Conservation (phyloP, 2,113 vertebrate genomes). For the Grammomys surdaster region DNA sequence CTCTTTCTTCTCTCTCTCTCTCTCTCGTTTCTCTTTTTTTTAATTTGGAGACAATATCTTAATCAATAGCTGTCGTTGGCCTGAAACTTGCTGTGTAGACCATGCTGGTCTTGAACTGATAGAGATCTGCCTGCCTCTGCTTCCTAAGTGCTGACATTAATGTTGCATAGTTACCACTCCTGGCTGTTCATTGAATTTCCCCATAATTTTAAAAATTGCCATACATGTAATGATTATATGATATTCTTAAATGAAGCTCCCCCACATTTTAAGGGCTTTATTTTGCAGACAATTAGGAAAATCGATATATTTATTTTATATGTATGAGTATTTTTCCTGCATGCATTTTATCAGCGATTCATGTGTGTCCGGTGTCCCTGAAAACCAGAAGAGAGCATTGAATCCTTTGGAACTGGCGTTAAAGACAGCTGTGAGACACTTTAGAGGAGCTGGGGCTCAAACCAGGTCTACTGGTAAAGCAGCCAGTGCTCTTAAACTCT, state of each 20-base stretch:
- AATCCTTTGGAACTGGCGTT: neutral
- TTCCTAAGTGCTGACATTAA: neutral
- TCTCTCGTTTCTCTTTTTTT: too few relatives aligned
- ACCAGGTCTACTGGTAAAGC: neutral
- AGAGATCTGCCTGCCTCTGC: neutral
- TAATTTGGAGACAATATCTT: neutral
- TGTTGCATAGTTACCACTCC: neutral
- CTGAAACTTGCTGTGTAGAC: neutral
- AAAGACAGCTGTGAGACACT: neutral
- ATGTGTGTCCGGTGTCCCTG: neutral
- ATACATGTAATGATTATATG: neutral
- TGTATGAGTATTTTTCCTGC: neutral
- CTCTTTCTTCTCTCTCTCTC: too few relatives aligned
- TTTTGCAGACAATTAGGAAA: neutral
- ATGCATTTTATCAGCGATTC: neutral
- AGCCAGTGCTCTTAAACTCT: neutral
- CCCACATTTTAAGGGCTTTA: constrained; percentile 25
- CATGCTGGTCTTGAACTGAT: neutral
- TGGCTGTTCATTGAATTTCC: neutral
- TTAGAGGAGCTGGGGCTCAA: neutral
- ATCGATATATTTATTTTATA: neutral
- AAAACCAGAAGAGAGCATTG: neutral
- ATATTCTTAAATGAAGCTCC: neutral
- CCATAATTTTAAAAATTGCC: too few relatives aligned
- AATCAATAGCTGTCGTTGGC: neutral